A percentile compares a stretch with the other conserved stretches of the same genome.
Conservation (phyloP, 2,888 invertebrate genomes). For the Ligdia adustata region DNA sequence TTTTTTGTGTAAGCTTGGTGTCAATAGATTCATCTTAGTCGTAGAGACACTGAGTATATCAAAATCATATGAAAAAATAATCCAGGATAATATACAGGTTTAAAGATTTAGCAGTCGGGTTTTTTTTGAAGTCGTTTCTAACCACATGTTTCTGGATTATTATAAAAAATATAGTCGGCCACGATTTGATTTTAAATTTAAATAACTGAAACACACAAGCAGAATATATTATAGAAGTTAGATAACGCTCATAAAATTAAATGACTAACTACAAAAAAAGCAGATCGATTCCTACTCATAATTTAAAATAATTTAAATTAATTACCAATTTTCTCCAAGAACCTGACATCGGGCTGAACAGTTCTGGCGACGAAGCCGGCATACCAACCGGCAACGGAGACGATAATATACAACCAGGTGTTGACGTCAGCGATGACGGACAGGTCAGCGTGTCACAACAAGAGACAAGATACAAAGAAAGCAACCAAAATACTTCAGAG, state of each 20-base stretch:
- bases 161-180: too few species aligned
- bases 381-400: neutral
- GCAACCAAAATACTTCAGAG: neutral
- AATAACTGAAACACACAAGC: neutral
- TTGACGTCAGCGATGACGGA: neutral
- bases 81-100: too few species aligned
- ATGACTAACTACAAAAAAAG: neutral
- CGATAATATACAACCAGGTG: too few species aligned
- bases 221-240: neutral
- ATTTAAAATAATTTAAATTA: neutral
- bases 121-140: too few species aligned
- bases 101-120: too few species aligned
- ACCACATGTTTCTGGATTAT: too few species aligned
- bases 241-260: neutral
- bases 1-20: too few species aligned
- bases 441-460: neutral
- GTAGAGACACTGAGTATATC: too few species aligned
- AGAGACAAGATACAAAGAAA: neutral
- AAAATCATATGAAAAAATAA: too few species aligned
- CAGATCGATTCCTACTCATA: neutral
- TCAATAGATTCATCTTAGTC: too few species aligned
- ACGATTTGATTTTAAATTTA: neutral
- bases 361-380: too few species aligned
- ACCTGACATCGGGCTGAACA: neutral
- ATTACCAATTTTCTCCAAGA: neutral